Evolutionary conservation across 1,140 invertebrate genomes (phyloP).

Genomic region (Hyposmocoma kahamanoa): DNA sequence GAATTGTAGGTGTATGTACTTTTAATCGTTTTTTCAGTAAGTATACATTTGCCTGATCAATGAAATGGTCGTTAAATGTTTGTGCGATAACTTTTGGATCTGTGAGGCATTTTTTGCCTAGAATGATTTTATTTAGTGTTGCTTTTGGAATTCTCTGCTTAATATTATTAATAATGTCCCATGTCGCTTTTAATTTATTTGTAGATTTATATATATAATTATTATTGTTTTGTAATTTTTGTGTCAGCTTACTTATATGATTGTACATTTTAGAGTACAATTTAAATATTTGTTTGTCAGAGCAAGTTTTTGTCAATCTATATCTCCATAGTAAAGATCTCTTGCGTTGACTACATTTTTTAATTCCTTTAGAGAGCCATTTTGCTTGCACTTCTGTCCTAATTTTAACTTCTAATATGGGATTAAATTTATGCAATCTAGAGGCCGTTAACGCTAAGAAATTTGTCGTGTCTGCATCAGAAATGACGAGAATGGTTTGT

Average conservation of each 20-base stretch:
- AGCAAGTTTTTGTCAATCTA: background rate
- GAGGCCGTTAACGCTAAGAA: no score
- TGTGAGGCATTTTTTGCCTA: background rate
- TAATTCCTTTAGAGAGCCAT: background rate
- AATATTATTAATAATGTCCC: constrained; percentile 12
- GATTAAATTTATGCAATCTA: no score
- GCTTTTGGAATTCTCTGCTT: constrained; percentile 1
- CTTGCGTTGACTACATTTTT: background rate
- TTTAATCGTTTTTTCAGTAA: background rate
- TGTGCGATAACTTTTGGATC: background rate
- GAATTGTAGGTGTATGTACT: background rate
- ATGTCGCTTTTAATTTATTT: constrained; percentile 15
- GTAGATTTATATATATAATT: constrained; percentile 5
- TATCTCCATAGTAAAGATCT: background rate
- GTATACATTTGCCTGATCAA: background rate
- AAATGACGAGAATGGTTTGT: no score
- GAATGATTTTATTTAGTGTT: background rate
- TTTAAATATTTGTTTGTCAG: constrained; percentile 5
- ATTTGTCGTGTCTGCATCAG: no score
- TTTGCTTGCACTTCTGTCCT: background rate
- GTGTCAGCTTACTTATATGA: constrained; percentile 11
- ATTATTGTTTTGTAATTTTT: constrained; percentile 11
- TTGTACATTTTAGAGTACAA: constrained; percentile 7
- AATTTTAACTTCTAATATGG: background rate
- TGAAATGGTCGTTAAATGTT: background rate